Evolutionary conservation across 2,797 vertebrate species (phyloP).

Genomic region (Arnoldichthys spilopterus): DNA sequence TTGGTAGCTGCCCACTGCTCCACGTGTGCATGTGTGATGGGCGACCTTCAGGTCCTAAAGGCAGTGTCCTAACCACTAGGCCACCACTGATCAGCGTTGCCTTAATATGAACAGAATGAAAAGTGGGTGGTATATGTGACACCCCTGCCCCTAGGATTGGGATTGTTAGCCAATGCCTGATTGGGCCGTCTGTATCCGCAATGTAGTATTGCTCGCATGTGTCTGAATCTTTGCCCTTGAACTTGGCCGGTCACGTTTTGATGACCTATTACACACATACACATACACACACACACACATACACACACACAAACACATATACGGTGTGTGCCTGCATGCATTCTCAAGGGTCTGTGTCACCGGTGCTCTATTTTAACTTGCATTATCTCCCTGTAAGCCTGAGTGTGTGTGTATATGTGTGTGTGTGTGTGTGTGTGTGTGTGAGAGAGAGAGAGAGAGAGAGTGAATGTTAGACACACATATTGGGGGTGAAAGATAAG

Average conservation of each 20-base stretch:
- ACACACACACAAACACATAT: slow-evolving; percentile 9
- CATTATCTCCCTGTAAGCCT: slow-evolving; percentile 41
- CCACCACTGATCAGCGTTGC: too few relatives aligned
- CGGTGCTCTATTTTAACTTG: slow-evolving; percentile 42
- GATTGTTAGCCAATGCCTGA: neutral
- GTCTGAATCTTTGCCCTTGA: slow-evolving; percentile 14
- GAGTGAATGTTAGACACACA: slow-evolving; percentile 10
- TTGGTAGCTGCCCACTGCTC: too few relatives aligned
- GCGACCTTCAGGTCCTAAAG: too few relatives aligned
- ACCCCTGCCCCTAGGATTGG: neutral
- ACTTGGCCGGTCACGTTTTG: neutral
- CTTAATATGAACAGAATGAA: neutral
- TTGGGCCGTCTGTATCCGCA: neutral
- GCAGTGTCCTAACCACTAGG: too few relatives aligned
- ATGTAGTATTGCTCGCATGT: neutral
- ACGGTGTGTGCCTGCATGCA: slow-evolving; percentile 18
- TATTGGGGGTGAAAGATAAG: slow-evolving; percentile 26
- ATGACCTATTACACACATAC: slow-evolving; percentile 22
- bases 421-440: neutral
- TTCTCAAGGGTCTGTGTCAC: slow-evolving; percentile 20
- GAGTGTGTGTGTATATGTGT: slow-evolving; percentile 15
- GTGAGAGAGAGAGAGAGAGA: slow-evolving; percentile 19
- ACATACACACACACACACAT: slow-evolving; percentile 23
- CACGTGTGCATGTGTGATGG: too few relatives aligned
- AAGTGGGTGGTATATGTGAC: slow-evolving; percentile 49